phyloP scores from a whole-genome alignment of 92 coral and sea anemone species.

The Bergia sp. region DNA sequence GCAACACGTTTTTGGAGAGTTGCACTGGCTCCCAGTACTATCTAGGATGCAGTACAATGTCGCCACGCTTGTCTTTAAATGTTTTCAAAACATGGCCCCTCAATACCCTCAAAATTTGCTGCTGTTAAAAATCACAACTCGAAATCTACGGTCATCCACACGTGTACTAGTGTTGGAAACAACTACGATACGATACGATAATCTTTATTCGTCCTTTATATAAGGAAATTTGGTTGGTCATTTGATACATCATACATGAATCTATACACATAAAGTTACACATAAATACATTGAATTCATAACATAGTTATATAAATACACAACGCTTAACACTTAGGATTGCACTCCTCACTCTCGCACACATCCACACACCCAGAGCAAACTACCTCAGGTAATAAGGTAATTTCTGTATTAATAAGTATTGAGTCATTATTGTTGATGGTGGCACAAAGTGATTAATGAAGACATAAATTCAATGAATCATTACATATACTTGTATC shows the following conservation, averaged over 20 bases:
- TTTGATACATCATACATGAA: background rate
- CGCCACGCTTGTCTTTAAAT: no score
- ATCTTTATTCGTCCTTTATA: background rate
- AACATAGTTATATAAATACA: background rate
- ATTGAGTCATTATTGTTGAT: background rate
- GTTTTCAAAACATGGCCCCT: no score
- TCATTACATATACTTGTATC: background rate
- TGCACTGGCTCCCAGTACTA: no score
- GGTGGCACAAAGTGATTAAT: background rate
- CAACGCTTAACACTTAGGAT: background rate
- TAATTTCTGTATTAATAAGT: background rate
- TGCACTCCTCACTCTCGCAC: constrained; percentile 20
- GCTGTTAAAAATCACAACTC: no score
- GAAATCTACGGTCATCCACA: no score
- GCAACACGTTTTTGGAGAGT: no score
- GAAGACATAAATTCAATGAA: background rate
- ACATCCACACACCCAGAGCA: constrained; percentile 10
- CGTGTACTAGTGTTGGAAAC: no score
- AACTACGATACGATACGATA: background rate
- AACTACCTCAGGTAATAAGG: constrained; percentile 1
- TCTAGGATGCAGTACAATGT: no score
- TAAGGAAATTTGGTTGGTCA: background rate
- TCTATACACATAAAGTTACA: background rate
- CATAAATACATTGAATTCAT: background rate
- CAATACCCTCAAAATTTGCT: no score